phyloP scores from a whole-genome alignment of 1,140 invertebrate species.

The Microplitis mediator region DNA sequence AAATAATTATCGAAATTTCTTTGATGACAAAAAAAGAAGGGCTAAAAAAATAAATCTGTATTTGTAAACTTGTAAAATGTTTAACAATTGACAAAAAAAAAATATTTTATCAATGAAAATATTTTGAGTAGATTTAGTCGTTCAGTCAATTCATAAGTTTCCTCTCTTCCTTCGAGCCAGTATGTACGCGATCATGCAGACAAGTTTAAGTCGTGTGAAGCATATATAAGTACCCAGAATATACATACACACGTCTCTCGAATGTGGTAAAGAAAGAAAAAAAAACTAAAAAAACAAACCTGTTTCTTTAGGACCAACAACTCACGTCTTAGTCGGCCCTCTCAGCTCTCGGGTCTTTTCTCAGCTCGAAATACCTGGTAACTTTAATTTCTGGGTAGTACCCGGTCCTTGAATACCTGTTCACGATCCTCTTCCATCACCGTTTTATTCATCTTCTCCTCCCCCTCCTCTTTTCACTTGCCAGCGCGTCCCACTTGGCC shows the following conservation, averaged over 20 bases:
- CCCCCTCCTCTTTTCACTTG: neutral
- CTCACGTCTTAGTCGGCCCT: neutral
- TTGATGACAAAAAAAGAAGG: too few relatives aligned
- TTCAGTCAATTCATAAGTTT: slow-evolving; percentile 1
- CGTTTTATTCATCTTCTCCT: neutral
- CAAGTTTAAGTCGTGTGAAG: too few relatives aligned
- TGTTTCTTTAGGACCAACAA: slow-evolving; percentile 40
- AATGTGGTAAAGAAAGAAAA: slow-evolving; percentile 8
- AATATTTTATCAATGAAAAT: too few relatives aligned
- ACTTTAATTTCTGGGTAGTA: slow-evolving; percentile 50
- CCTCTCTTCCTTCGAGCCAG: neutral
- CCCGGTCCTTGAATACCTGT: neutral
- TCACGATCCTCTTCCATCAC: neutral
- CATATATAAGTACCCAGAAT: too few relatives aligned
- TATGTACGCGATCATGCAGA: too few relatives aligned
- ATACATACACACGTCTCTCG: neutral
- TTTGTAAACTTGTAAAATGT: too few relatives aligned
- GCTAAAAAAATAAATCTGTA: too few relatives aligned
- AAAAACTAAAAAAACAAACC: slow-evolving; percentile 51
- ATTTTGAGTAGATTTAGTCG: too few relatives aligned
- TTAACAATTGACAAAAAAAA: too few relatives aligned
- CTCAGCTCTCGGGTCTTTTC: neutral
- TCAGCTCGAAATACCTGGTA: slow-evolving; percentile 32
- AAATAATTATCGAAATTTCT: too few relatives aligned
- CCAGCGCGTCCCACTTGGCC: neutral